phyloP scores from a whole-genome alignment of 2,113 vertebrate genomes.

The Pituophis catenifer region DNA sequence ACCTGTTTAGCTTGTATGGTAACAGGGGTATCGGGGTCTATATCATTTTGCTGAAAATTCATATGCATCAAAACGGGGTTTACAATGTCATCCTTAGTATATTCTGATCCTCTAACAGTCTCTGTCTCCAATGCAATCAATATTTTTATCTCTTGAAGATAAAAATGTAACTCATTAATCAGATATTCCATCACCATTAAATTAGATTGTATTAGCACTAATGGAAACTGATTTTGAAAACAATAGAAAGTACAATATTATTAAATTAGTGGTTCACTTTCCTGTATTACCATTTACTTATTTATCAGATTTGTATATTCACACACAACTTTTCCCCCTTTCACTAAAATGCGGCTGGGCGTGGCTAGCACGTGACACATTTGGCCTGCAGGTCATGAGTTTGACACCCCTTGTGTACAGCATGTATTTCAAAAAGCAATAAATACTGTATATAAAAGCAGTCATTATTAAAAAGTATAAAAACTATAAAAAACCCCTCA shows the following conservation, averaged over 20 bases:
- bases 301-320: not conserved
- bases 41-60: not conserved
- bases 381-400: too few species aligned
- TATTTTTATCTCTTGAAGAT: not conserved
- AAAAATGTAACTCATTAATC: not conserved
- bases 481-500: too few species aligned
- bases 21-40: not conserved
- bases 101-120: too few species aligned
- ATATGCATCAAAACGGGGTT: too few species aligned
- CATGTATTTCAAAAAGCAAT: too few species aligned
- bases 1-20: not conserved
- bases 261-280: not conserved
- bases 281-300: not conserved
- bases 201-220: not conserved
- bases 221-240: not conserved
- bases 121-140: not conserved
- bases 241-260: rapidly evolving
- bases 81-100: not conserved
- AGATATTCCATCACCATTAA: not conserved
- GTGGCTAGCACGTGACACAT: too few species aligned
- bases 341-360: too few species aligned
- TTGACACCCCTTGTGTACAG: too few species aligned
- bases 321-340: not conserved
- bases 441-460: too few species aligned
- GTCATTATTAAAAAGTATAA: too few species aligned